Evolutionary conservation across 1,140 invertebrate species (phyloP), one percentile per base, ranked within the genome.

Genomic region (Mya arenaria): DNA sequence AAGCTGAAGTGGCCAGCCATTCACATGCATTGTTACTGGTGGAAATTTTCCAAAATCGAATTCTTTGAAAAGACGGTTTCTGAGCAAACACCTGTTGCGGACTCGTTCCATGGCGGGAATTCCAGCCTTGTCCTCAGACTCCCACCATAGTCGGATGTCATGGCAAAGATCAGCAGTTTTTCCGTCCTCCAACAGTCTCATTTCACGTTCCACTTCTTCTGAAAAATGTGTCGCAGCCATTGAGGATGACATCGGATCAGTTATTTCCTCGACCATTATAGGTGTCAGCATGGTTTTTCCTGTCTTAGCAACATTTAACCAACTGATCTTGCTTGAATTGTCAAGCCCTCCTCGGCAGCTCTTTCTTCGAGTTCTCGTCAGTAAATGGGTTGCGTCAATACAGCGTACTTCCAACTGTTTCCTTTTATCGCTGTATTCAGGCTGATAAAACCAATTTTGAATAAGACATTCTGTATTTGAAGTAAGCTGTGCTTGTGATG

Each of bases 1-100:
- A 15, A 77, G 23, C 39, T 77, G 73, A 28, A 77, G 4, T 28
- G 73, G 73, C 73, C 73, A 77, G n/a, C 73, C 58, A 8, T 77
- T 77, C 10, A 77, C 48, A 15, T 4, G 17, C 34, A 77, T 48
- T 25, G 34, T 65, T 17, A 60, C 36, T 32, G 73, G 73, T 23
- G 73, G 73, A 65, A 77, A 63, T 32, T 48, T 3, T 4, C 34
- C 36, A 71, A 44, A 39, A 30, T 71, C 68, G n/a, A n/a, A n/a
- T n/a, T n/a, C n/a, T n/a, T n/a, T n/a, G n/a, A n/a, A n/a, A n/a
- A n/a, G n/a, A n/a, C n/a, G n/a, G n/a, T n/a, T n/a, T n/a, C n/a
- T n/a, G n/a, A n/a, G n/a, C n/a, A n/a, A n/a, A n/a, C n/a, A n/a
- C n/a, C n/a, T n/a, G n/a, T n/a, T 13, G 44, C n/a, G n/a, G n/a